Conservation (phyloP, 2,113 vertebrate genomes). For the Myrmecophaga tridactyla region DNA sequence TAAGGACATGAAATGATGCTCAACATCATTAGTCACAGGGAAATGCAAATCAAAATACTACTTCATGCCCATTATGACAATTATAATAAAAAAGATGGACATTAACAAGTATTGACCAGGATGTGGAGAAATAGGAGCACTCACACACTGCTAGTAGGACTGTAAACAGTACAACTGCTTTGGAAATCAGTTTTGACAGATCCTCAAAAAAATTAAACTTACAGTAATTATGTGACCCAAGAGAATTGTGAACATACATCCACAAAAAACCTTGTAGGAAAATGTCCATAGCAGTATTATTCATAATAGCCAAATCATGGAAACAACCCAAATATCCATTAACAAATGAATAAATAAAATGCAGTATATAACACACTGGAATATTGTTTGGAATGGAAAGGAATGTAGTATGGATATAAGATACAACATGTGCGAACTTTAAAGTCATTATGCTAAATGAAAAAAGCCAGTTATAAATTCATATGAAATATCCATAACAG, state of each 20-base stretch:
- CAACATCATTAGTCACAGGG: background rate
- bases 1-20: background rate
- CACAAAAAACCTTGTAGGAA: too few species aligned
- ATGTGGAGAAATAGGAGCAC: background rate
- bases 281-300: background rate
- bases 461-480: background rate
- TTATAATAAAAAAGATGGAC: background rate
- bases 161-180: background rate
- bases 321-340: background rate
- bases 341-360: background rate
- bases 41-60: too few species aligned
- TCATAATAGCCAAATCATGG: background rate
- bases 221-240: background rate
- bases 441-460: background rate
- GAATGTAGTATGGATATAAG: background rate
- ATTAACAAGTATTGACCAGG: background rate
- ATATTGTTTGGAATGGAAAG: background rate
- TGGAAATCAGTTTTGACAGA: background rate
- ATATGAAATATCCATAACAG: background rate
- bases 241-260: background rate
- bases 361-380: background rate
- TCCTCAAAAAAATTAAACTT: background rate
- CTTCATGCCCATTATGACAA: background rate
- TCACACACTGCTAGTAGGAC: background rate
- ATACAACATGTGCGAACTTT: background rate